Percentiles rank a stretch among this genome's conserved stretches.
Evolutionary conservation across 2,888 invertebrate species (phyloP).

Genomic region (Scotopteryx bipunctaria): DNA sequence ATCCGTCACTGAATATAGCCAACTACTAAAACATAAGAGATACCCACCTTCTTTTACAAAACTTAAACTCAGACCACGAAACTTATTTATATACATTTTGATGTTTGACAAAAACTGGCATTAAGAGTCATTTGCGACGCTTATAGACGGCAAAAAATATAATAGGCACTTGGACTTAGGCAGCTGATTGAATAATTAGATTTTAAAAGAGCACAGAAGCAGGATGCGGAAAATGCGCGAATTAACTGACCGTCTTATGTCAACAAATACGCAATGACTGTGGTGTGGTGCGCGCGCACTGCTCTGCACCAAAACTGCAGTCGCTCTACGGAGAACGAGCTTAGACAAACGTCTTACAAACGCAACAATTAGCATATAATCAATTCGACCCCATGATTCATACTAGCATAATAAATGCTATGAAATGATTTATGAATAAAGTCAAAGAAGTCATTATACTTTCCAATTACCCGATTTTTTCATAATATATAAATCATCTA

Average conservation of each 20-base stretch:
- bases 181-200: not conserved
- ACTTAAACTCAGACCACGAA: not conserved
- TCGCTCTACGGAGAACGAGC: constrained; percentile 7
- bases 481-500: too few relatives aligned
- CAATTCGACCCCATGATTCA: too few relatives aligned
- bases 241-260: constrained; percentile 20
- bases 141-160: too few relatives aligned
- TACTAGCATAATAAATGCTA: too few relatives aligned
- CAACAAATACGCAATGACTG: constrained; percentile 36
- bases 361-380: too few relatives aligned
- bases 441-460: too few relatives aligned
- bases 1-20: too few relatives aligned
- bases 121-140: too few relatives aligned
- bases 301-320: constrained; percentile 54
- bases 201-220: constrained; percentile 7
- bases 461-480: too few relatives aligned
- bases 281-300: constrained; percentile 44
- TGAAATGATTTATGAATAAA: too few relatives aligned
- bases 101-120: too few relatives aligned
- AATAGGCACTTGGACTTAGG: too few relatives aligned
- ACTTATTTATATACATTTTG: not conserved
- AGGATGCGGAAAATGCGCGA: constrained; percentile 7
- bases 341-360: constrained; percentile 12
- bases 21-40: not conserved
- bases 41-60: constrained; percentile 11